Conservation (phyloP, 2,888 invertebrate species). For the Meta bourneti region DNA sequence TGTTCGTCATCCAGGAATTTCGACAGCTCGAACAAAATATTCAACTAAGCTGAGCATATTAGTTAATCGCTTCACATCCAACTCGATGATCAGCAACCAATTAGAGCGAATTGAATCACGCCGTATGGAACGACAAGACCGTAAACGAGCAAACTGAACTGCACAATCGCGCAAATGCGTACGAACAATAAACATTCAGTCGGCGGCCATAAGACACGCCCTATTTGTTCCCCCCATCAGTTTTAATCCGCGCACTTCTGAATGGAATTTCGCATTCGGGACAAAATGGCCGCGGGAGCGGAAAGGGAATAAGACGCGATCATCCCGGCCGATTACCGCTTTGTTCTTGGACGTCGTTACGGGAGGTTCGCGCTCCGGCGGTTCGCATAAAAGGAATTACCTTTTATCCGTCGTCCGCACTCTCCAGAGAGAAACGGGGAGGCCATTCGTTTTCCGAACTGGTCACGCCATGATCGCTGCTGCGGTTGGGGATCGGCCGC, state of each 20-base stretch:
- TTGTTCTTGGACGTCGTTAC: constrained; percentile 26
- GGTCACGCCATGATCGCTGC: background rate
- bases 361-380: constrained; percentile 19
- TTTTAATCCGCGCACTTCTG: background rate
- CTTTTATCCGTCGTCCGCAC: constrained; percentile 21
- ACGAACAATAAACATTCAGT: background rate
- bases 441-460: constrained; percentile 6
- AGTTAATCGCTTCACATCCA: too few species aligned
- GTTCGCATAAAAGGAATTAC: constrained; percentile 13
- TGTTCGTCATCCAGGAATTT: too few species aligned
- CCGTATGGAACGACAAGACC: background rate
- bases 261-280: constrained; percentile 12
- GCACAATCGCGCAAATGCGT: background rate
- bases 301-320: constrained; percentile 6
- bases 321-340: background rate
- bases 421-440: background rate
- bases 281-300: background rate
- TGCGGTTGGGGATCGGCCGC: constrained; percentile 3
- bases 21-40: too few species aligned
- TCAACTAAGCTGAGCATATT: too few species aligned
- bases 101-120: too few species aligned
- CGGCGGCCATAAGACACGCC: background rate
- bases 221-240: background rate
- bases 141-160: background rate
- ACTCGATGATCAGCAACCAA: too few species aligned